Evolutionary conservation across 2,888 invertebrate genomes (phyloP).

Genomic region (Orchesella flavescens): DNA sequence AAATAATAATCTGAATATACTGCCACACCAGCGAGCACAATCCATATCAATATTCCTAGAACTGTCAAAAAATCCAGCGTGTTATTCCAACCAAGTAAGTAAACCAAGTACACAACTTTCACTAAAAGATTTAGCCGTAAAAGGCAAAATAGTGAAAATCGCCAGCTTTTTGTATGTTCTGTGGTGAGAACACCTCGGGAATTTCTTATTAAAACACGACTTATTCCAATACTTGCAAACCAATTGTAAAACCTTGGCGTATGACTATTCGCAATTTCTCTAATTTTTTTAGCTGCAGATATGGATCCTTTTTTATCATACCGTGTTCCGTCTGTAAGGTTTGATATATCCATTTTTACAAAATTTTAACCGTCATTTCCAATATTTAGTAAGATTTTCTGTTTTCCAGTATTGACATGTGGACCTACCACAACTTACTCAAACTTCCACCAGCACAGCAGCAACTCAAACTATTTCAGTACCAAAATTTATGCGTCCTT

Average conservation of each 20-base stretch:
- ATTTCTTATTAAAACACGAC: slow-evolving; percentile 5
- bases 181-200: slow-evolving; percentile 3
- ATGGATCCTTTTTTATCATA: too few relatives aligned
- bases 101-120: neutral
- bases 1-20: slow-evolving; percentile 30
- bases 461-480: too few relatives aligned
- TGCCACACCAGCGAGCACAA: slow-evolving; percentile 9
- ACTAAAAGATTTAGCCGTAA: neutral
- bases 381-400: too few relatives aligned
- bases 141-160: slow-evolving; percentile 7
- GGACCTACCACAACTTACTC: too few relatives aligned
- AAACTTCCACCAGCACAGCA: too few relatives aligned
- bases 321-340: too few relatives aligned
- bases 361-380: too few relatives aligned
- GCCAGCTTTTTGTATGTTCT: neutral
- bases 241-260: slow-evolving; percentile 12
- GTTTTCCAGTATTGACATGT: too few relatives aligned
- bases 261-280: neutral
- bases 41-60: slow-evolving; percentile 23
- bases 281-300: too few relatives aligned
- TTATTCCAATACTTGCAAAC: slow-evolving; percentile 30
- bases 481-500: too few relatives aligned
- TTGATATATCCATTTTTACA: neutral
- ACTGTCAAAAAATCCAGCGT: slow-evolving; percentile 5
- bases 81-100: neutral